Percentiles rank a stretch among this genome's conserved stretches.
These are phyloP conservation scores for Tromatobia lineatoria DNA, from an alignment of 2,888 invertebrate species.

Conservation along the genomic window DNA sequence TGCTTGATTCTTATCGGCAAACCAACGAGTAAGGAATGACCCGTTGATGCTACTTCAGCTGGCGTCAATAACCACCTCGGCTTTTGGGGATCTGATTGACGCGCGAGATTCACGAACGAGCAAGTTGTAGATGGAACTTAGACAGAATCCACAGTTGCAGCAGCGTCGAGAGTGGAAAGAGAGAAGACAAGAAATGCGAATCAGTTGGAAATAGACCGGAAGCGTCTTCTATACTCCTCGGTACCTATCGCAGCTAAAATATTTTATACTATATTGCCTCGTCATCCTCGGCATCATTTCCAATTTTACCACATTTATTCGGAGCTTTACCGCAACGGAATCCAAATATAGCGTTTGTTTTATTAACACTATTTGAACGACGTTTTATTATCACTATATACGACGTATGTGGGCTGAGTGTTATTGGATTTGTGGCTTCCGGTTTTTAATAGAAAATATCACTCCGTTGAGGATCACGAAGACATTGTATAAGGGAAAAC, in stretches of 20 bases:
- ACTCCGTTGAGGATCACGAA: neutral
- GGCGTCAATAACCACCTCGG: neutral
- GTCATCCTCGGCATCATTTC: constrained; percentile 8
- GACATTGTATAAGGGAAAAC: neutral
- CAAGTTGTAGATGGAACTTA: neutral
- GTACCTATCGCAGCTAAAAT: neutral
- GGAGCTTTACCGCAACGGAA: neutral
- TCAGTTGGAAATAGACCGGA: constrained; percentile 59
- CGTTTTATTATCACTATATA: no score
- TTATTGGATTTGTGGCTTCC: neutral
- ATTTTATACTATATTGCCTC: neutral
- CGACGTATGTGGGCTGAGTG: neutral
- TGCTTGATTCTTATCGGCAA: constrained; percentile 61
- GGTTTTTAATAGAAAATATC: neutral
- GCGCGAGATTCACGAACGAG: constrained; percentile 45
- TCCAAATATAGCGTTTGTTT: constrained; percentile 11
- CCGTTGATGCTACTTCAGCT: constrained; percentile 27
- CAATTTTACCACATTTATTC: constrained; percentile 49
- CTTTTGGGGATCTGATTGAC: constrained; percentile 52
- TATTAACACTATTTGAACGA: neutral
- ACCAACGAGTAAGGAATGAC: constrained; percentile 44
- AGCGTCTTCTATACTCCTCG: constrained; percentile 29
- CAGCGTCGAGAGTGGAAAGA: neutral
- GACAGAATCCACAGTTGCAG: neutral
- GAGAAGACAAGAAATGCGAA: constrained; percentile 6